Conservation (phyloP, 2,113 vertebrate genomes). For the Aldabrachelys gigantea region DNA sequence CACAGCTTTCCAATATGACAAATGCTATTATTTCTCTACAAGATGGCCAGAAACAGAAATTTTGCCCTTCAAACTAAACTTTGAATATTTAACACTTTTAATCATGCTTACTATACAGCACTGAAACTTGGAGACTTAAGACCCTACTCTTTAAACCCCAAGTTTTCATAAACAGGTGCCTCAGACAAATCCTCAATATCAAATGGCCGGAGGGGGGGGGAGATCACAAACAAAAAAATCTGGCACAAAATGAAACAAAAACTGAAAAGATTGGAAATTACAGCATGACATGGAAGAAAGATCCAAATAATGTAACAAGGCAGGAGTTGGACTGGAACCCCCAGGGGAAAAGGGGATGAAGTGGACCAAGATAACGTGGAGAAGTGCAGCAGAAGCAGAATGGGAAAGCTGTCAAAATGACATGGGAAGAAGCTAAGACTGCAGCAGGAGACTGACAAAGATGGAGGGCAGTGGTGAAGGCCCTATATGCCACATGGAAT, state of each 20-base stretch:
- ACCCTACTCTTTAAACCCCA: not conserved
- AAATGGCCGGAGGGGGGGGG: not conserved
- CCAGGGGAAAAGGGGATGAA: not conserved
- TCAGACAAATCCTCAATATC: not conserved
- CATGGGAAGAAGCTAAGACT: not conserved
- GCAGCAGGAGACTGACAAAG: not conserved
- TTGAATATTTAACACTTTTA: not conserved
- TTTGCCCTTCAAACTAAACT: not conserved
- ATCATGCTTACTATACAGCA: not conserved
- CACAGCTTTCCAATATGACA: no score
- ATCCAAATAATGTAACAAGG: not conserved
- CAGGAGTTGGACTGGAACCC: not conserved
- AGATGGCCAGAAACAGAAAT: not conserved
- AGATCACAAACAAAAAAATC: not conserved
- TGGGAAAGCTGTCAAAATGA: not conserved
- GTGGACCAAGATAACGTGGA: not conserved
- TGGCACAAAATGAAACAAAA: not conserved
- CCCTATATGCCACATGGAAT: not conserved
- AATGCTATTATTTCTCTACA: no score
- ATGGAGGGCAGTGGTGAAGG: not conserved
- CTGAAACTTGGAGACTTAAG: not conserved
- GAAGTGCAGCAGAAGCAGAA: not conserved
- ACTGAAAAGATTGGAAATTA: not conserved
- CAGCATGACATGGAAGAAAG: not conserved
- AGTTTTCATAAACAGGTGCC: not conserved